Conservation (phyloP, 2,888 invertebrate genomes). For the Myopa testacea region DNA sequence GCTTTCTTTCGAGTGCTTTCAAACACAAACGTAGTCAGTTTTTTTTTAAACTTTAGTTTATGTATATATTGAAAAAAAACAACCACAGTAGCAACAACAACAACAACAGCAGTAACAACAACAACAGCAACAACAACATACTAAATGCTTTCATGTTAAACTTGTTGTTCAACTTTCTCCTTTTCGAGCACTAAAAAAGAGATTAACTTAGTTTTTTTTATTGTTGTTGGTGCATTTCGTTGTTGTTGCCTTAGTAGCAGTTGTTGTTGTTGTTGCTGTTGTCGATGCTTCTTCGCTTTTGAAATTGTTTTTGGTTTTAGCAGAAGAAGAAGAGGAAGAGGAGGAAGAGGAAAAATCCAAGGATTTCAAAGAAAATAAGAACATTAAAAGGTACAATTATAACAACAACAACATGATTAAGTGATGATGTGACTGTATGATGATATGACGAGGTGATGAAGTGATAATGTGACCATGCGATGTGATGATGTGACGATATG, state of each 20-base stretch:
- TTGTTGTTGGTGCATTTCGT: background rate
- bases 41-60: no score
- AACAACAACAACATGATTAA: no score
- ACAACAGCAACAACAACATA: background rate
- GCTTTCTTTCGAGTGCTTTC: background rate
- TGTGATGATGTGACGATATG: no score
- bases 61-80: background rate
- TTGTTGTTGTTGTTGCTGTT: background rate
- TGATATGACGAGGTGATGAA: no score
- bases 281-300: background rate
- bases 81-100: background rate
- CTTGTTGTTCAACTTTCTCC: background rate
- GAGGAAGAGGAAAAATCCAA: background rate
- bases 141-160: background rate
- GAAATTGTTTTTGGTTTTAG: background rate
- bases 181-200: background rate
- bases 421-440: no score
- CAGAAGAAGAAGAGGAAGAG: background rate
- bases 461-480: no score
- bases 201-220: background rate
- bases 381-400: background rate
- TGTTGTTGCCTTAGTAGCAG: background rate
- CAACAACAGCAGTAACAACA: background rate
- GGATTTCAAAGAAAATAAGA: background rate
- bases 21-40: no score